These are phyloP conservation scores for Paradoxurus hermaphroditus DNA, from an alignment of 2,113 vertebrate genomes.

Conservation along the genomic window DNA sequence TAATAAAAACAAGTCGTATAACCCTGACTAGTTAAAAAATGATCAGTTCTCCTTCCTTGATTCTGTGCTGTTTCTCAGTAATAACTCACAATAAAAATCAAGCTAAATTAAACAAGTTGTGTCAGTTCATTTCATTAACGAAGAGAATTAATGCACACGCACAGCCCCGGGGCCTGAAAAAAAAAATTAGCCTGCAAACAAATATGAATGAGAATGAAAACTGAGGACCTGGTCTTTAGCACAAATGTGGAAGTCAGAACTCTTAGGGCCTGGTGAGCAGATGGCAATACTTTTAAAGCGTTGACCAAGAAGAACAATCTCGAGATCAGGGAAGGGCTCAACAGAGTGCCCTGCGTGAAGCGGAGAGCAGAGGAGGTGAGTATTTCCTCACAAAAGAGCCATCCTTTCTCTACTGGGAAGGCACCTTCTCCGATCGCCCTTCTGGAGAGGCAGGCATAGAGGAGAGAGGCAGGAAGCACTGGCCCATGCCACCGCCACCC, in stretches of 20 bases:
- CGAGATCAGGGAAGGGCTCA: not conserved
- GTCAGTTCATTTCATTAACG: not conserved
- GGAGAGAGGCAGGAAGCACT: not conserved
- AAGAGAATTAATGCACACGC: not conserved
- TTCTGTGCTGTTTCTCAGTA: not conserved
- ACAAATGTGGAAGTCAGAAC: not conserved
- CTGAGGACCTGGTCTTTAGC: not conserved
- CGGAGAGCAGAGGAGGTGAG: not conserved
- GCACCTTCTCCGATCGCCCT: not conserved
- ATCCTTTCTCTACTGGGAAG: not conserved
- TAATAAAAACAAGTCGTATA: not conserved
- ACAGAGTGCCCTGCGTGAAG: not conserved
- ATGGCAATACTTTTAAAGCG: not conserved
- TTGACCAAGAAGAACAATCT: not conserved
- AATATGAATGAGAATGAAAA: not conserved
- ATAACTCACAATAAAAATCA: not conserved
- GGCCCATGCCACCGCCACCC: not conserved
- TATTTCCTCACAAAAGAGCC: not conserved
- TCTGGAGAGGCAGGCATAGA: not conserved
- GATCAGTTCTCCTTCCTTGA: not conserved
- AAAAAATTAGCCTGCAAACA: not conserved
- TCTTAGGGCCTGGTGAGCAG: not conserved
- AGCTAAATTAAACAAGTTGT: not conserved
- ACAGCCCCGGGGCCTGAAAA: not conserved
- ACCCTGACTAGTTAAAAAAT: not conserved